phyloP scores from a whole-genome alignment of 2,888 invertebrate genomes.

The Tortricodes alternella region DNA sequence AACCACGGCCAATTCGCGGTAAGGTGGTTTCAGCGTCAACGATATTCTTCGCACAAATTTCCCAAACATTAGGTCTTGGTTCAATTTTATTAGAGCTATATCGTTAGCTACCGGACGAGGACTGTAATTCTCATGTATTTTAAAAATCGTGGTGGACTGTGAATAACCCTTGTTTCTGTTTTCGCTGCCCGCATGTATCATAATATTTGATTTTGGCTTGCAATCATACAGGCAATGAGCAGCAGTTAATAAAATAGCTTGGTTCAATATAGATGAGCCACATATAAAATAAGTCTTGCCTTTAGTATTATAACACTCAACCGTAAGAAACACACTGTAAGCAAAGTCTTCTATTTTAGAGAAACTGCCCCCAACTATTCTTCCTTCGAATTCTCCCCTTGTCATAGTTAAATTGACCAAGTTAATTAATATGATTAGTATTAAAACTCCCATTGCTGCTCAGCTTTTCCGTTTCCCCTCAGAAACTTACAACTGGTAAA shows the following conservation, averaged over 20 bases:
- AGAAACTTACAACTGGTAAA: too few relatives aligned
- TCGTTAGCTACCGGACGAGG: constrained; percentile 27
- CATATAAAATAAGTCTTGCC: constrained; percentile 32
- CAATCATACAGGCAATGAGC: constrained; percentile 46
- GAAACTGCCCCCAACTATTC: not conserved
- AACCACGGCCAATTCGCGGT: constrained; percentile 29
- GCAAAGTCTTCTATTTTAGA: constrained; percentile 37
- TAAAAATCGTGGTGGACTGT: not conserved
- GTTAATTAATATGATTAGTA: not conserved
- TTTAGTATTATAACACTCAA: not conserved
- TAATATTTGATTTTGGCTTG: constrained; percentile 4
- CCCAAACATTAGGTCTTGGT: constrained; percentile 20
- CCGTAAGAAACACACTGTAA: constrained; percentile 40
- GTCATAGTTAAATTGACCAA: not conserved
- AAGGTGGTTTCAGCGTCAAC: constrained; percentile 34
- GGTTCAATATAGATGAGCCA: constrained; percentile 48
- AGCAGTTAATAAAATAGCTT: constrained; percentile 44
- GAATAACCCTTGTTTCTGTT: constrained; percentile 29
- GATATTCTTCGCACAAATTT: constrained; percentile 32
- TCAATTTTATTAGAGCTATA: constrained; percentile 35
- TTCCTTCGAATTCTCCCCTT: not conserved
- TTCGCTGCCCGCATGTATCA: constrained; percentile 36
- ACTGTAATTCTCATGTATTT: constrained; percentile 33
- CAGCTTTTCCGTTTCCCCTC: not conserved
- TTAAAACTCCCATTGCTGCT: not conserved